phyloP scores from a whole-genome alignment of 2,797 vertebrate species.

The Valencia hispanica region DNA sequence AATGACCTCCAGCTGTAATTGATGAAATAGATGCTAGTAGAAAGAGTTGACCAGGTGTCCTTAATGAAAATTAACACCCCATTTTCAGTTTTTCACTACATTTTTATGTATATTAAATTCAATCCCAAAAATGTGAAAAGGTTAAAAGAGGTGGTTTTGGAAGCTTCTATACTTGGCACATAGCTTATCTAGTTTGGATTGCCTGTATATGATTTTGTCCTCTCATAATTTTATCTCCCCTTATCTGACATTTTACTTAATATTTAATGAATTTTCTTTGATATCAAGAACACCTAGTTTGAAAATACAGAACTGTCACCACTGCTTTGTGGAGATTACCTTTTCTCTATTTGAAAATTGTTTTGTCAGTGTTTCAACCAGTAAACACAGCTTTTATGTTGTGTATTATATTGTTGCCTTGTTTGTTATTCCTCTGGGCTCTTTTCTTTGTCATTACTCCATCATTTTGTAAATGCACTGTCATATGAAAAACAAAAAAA shows the following conservation, averaged over 20 bases:
- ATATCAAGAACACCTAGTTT: background rate
- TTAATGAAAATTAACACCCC: background rate
- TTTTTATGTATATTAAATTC: background rate
- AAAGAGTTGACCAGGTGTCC: background rate
- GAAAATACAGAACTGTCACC: constrained; percentile 19
- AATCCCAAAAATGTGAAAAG: background rate
- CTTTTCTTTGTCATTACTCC: constrained; percentile 29
- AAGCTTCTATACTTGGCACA: too few species aligned
- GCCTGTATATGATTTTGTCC: constrained; percentile 3
- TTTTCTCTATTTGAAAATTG: constrained; percentile 22
- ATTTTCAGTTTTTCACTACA: background rate
- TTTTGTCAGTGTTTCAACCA: constrained; percentile 20
- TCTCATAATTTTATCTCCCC: background rate
- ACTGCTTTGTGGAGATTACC: constrained; percentile 15
- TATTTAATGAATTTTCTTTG: background rate
- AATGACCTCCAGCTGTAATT: background rate
- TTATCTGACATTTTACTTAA: constrained; percentile 12
- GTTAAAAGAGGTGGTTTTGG: background rate
- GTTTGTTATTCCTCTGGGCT: constrained; percentile 19
- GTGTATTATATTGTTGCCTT: constrained; percentile 25
- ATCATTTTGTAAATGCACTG: constrained; percentile 41
- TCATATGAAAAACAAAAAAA: constrained; percentile 36
- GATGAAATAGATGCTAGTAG: background rate
- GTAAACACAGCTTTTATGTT: constrained; percentile 21
- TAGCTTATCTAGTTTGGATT: background rate